Evolutionary conservation across 1,140 invertebrate genomes (phyloP), one percentile per base, ranked within the genome.

Genomic region (Brachystomella parvula): DNA sequence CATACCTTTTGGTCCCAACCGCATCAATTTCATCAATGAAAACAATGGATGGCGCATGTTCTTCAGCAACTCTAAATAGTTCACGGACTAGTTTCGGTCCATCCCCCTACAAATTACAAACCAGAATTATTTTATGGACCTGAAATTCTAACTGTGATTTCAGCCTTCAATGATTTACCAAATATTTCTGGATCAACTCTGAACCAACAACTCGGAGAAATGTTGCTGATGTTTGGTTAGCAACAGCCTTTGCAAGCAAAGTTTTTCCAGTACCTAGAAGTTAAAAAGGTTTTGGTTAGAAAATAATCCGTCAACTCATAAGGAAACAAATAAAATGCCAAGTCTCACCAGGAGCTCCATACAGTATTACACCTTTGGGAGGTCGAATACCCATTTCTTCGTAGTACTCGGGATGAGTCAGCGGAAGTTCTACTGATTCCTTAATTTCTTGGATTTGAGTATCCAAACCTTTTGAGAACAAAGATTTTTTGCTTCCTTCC

Each of bases 11-110:
- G 26, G 97, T 99, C 60, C 97, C 97, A 35, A 99, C 93, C 67
- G 97, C 97, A 84, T 99, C 97, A 75, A 99, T 99, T 86, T 99
- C 97, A 84, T 99, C 97, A 77, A 99, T 99, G 77, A 99, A 99
- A 0, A 99, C 96, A 80, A 99, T 99, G 0, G 95, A 98, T 9
- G 97, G 96, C 1, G 96, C 95, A 83, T 99, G 94, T 79, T 99
- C 96, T 77, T 99, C 96, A 26, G 97, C 96, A 9, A 99, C 96
- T 75, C 96, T 81, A 80, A 99, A 99, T 19, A 99, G 78, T 78
- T 99, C 97, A 69, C 97, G 82, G 2, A 99, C 96, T 47, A 99
- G 81, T 81, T 99, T 99, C 0, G 97, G 96, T 28, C 97, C 97
- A 84, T 99, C 97, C 69, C 96, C 96, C 86, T 89, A 76, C 19